A percentile compares a stretch with the other conserved stretches of the same genome.
Evolutionary conservation across 2,113 vertebrate genomes (phyloP).

Genomic region (Jacana jacana): DNA sequence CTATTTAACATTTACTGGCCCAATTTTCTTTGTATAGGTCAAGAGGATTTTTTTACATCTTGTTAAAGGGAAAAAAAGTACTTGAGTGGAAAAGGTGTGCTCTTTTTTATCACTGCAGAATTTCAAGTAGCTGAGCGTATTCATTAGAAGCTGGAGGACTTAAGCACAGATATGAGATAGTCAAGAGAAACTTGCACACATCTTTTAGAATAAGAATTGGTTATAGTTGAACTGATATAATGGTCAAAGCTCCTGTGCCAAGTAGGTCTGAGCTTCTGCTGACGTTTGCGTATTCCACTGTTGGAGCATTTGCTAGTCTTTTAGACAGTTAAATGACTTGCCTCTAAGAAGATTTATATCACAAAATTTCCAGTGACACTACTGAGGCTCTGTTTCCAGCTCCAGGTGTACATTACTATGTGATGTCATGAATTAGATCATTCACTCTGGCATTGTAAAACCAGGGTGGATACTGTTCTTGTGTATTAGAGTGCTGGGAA

Average conservation of each 20-base stretch:
- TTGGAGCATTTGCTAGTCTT: not conserved
- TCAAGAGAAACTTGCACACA: not conserved
- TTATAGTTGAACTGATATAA: not conserved
- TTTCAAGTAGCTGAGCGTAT: slow-evolving; percentile 14
- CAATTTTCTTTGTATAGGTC: slow-evolving; percentile 44
- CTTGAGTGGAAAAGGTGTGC: slow-evolving; percentile 18
- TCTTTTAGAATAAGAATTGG: not conserved
- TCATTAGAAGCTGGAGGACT: slow-evolving; percentile 7
- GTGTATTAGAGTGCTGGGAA: not conserved
- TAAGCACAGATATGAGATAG: not conserved
- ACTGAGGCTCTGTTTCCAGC: not conserved
- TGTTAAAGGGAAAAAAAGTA: not conserved
- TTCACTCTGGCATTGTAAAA: not conserved
- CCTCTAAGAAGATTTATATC: not conserved
- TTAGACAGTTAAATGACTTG: not conserved
- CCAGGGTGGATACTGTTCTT: not conserved
- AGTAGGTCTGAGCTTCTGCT: not conserved
- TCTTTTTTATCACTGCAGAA: not conserved
- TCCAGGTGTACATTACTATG: not conserved
- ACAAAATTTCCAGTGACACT: not conserved
- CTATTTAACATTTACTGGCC: slow-evolving; percentile 27
- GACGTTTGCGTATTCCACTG: not conserved
- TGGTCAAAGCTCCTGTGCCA: not conserved
- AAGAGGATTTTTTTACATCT: slow-evolving; percentile 39
- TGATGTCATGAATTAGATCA: not conserved